These are phyloP conservation scores for Habropoda laboriosa DNA, from an alignment of 1,140 invertebrate species.

Conservation along the genomic window DNA sequence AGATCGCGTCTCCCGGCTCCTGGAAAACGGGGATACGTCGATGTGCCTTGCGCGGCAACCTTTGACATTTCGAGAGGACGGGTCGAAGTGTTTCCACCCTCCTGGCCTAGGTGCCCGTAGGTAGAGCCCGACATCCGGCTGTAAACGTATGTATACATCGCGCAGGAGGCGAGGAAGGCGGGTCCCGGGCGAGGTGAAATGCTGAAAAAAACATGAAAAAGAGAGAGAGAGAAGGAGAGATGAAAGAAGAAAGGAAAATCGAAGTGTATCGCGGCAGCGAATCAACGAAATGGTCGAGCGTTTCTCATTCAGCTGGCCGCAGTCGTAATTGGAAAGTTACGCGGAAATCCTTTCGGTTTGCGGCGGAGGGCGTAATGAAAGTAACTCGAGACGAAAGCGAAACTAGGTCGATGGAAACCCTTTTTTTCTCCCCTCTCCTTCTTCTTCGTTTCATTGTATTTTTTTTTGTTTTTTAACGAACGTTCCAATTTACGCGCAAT, in stretches of 20 bases:
- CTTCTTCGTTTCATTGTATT: too few species aligned
- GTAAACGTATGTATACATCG: conserved; percentile 36
- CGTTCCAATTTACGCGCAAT: conserved; percentile 22
- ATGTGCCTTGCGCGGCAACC: conserved; percentile 70
- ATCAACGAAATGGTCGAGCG: too few species aligned
- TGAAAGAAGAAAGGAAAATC: too few species aligned
- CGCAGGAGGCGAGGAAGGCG: not conserved
- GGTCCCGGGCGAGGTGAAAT: too few species aligned
- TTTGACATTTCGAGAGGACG: conserved; percentile 71
- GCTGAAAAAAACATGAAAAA: not conserved
- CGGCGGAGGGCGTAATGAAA: conserved; percentile 2
- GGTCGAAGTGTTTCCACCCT: conserved; percentile 66
- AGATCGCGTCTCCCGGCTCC: conserved; percentile 31
- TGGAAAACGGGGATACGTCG: conserved; percentile 58
- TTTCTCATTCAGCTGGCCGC: too few species aligned
- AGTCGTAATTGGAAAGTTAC: conserved; percentile 39
- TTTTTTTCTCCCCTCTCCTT: not conserved
- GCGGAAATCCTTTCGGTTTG: conserved; percentile 31
- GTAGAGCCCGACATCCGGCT: conserved; percentile 33
- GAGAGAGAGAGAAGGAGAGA: too few species aligned
- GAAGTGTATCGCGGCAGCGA: not conserved
- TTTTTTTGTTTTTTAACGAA: not conserved
- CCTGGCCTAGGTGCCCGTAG: conserved; percentile 34
- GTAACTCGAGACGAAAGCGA: not conserved
- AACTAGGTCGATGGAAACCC: conserved; percentile 35